A percentile compares a stretch with the other conserved stretches of the same genome.
Conservation (phyloP, 2,113 vertebrate species). For the Leucosticte australis region DNA sequence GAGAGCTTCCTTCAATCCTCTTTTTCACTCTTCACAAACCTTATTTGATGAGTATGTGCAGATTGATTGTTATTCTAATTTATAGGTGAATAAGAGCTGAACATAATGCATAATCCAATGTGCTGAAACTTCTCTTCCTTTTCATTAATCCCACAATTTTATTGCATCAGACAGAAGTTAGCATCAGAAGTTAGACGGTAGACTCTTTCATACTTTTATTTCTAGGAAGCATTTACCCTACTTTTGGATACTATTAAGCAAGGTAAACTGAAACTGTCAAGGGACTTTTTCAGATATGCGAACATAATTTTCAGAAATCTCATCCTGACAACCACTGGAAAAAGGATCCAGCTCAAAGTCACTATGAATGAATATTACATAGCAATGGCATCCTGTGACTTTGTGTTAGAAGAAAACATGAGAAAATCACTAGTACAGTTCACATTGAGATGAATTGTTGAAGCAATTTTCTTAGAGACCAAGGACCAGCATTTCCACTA, state of each 20-base stretch:
- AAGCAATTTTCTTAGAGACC: neutral
- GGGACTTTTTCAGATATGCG: neutral
- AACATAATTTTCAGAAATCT: neutral
- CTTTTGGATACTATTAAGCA: neutral
- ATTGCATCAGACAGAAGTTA: neutral
- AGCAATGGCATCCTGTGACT: neutral
- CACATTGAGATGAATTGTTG: neutral
- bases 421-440: neutral
- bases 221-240: neutral
- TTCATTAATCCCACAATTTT: neutral
- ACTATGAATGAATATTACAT: neutral
- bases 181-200: neutral
- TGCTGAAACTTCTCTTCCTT: neutral
- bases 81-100: neutral
- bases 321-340: neutral
- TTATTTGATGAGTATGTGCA: neutral
- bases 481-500: conserved; percentile 8
- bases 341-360: neutral
- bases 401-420: conserved; percentile 21
- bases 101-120: neutral
- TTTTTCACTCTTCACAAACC: neutral
- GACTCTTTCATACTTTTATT: neutral
- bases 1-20: neutral
- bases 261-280: neutral
- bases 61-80: neutral